phyloP scores from a whole-genome alignment of 2,113 vertebrate species.

The Addax nasomaculatus region DNA sequence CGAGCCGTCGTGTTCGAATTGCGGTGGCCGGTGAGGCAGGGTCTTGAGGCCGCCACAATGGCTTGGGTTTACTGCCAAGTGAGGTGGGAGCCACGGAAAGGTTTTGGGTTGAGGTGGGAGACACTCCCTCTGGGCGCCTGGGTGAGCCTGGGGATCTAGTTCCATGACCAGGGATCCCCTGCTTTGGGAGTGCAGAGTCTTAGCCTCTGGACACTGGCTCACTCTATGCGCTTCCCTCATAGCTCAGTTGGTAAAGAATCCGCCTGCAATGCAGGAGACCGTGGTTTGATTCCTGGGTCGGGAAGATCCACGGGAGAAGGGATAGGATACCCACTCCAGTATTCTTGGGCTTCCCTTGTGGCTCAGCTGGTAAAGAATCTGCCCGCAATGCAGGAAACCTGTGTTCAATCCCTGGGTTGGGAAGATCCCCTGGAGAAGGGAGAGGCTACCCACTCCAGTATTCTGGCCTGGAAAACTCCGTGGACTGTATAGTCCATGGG shows the following conservation, averaged over 20 bases:
- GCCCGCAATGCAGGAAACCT: not conserved
- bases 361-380: not conserved
- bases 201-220: not conserved
- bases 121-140: too few species aligned
- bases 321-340: not conserved
- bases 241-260: not conserved
- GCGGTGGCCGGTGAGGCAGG: not conserved
- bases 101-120: not conserved
- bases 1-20: not conserved
- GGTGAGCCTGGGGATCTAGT: not conserved
- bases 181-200: not conserved
- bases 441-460: not conserved
- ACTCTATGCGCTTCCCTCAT: not conserved
- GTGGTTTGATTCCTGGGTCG: not conserved
- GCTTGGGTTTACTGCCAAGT: not conserved
- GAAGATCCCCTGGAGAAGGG: not conserved
- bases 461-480: not conserved
- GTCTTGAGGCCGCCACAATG: fast-evolving
- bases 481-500: not conserved
- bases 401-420: not conserved
- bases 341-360: not conserved
- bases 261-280: not conserved
- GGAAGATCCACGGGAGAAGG: not conserved
- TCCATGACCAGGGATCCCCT: not conserved
- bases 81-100: not conserved